Evolutionary conservation across 2,113 vertebrate species (phyloP), one percentile per base, ranked within the genome.

Genomic region (Fregata magnificens): DNA sequence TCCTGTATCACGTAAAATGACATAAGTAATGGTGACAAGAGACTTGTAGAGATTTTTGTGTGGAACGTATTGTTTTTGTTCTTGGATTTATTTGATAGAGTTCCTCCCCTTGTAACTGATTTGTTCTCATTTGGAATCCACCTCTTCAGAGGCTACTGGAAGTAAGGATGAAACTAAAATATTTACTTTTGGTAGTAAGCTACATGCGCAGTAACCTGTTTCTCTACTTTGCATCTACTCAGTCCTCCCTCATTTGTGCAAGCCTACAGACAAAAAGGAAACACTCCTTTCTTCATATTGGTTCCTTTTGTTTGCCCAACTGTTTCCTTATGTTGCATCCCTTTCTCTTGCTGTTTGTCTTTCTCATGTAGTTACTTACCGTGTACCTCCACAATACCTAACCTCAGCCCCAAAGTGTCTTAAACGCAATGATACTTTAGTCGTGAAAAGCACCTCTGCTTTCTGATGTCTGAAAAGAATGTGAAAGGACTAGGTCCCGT

Each of bases 71-170:
- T 87, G 61, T 0, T 45, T 91, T 72, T 95, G 45, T 95, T 92
- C 92, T 93, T 90, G 86, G 71, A 86, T 96, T 95, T 95, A 73
- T 82, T 85, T 82, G 77, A 17, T 92, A 58, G 88, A 95, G 17
- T 69, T 85, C 78, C 29, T 94, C 34, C 70, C 53, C 34, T 93
- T 91, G 70, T 95, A 84, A 82, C 36, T 84, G 90, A 79, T 93
- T 52, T 86, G 56, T 91, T 95, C 70, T 94, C 62, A 65, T 87
- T 89, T 70, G 78, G 83, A 88, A 62, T 76, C 53, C 49, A 79
- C 31, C 74, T 87, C 89, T 84, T 82, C 86, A 96, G 77, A 91
- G 61, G 86, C 91, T 72, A 16, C 86, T 92, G 80, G 93, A 95
- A 91, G 77, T 95, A 85, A 95, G 91, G 38, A 56, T 89, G 45